Evolutionary conservation across 2,797 vertebrate genomes (phyloP).

Genomic region (Crossoptilon crossoptilon): DNA sequence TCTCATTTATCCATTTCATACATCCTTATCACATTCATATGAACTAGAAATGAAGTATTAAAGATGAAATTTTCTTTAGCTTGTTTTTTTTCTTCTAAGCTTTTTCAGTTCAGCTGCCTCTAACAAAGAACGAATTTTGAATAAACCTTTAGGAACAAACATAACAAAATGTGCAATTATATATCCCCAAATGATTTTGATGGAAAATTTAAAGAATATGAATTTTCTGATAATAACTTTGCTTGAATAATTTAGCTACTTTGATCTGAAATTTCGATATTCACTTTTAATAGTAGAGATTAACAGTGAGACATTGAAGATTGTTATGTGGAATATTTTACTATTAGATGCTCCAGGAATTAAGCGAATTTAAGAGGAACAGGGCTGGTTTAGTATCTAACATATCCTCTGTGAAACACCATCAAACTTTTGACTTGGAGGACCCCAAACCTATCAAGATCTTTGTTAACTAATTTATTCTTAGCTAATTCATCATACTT

Average conservation of each 20-base stretch:
- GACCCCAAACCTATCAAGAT: neutral
- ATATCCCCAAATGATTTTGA: neutral
- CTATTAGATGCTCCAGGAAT: neutral
- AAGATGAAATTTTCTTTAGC: neutral
- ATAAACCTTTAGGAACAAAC: neutral
- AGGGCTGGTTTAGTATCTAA: neutral
- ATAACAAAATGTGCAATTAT: neutral
- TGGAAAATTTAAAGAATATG: neutral
- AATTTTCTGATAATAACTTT: neutral
- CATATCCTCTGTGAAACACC: neutral
- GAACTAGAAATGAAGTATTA: neutral
- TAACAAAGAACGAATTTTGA: neutral
- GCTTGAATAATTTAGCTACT: neutral
- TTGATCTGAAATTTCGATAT: neutral
- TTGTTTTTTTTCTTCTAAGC: neutral
- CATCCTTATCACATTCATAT: neutral
- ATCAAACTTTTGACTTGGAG: neutral
- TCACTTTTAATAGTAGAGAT: neutral
- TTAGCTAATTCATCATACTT: neutral
- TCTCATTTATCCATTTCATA: neutral
- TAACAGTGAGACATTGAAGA: neutral
- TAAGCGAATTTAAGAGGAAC: neutral
- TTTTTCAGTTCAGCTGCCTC: neutral
- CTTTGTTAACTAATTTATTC: neutral
- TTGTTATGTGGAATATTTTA: neutral